Base-by-base conservation (phyloP, 2,888 invertebrate species). In the Andrena hattorfiana region DNA sequence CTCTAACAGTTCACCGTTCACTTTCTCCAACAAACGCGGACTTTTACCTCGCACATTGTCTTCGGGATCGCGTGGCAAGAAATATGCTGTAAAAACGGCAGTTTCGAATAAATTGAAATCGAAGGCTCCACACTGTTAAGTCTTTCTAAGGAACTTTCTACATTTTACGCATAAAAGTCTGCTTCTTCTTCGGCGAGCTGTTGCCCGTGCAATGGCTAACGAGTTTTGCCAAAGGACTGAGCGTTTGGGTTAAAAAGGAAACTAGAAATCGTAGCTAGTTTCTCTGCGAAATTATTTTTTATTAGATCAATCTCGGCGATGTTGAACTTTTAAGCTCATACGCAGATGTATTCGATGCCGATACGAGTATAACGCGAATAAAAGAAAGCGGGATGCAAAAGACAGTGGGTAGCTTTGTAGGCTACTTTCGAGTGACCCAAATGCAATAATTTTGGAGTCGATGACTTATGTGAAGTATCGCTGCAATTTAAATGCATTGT, bases 21-120 rank as follows among this genome's bases (percentile, higher is more conserved):
- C 81, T 81, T 74, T 81, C 81, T 54, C 81, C 23, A 26, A 56
- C 56, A 79, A 79, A 69, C 42, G 10, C 32, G 5, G 23, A 30
- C 73, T 81, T 70, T 70, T 76, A 62, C 79, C 28, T n/a, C 0
- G 20, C 13, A 23, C 23, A 26, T 42, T 2, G 8, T 48, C 49
- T 69, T 16, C 26, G 10, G 6, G 23, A 54, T 10, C 6, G 8
- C 8, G 8, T 13, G 10, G 7, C 10, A 63, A 62, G 23, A 35
- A 77, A 8, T 6, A 28, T 26, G 28, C n/a, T 49, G 2, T 28
- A 49, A 32, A 23, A 51, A 51, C 49, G 1, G 13, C 54, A 32
- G 30, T 26, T 60, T 68, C 26, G 10, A 68, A 28, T 28, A 16
- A 7, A 5, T 0, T 20, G 26, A 72, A 63, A 26, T n/a, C 51